A percentile compares a stretch with the other conserved stretches of the same genome.
These are phyloP conservation scores for Palythoa grandis DNA, from an alignment of 92 coral and sea anemone genomes.

Conservation along the genomic window DNA sequence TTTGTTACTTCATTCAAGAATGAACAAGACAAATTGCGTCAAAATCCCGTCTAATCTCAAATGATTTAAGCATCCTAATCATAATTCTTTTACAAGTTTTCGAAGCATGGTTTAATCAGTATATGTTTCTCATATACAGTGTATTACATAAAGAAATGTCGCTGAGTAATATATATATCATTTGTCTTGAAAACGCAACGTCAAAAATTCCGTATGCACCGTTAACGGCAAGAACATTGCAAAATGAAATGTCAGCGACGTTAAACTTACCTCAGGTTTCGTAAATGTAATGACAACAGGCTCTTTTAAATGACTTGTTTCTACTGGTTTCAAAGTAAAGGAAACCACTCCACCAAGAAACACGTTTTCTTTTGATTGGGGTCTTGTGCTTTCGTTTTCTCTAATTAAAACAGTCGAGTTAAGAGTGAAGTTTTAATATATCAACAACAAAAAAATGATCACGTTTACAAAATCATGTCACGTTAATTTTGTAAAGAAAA, in stretches of 20 bases:
- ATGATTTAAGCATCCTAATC: too few relatives aligned
- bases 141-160: too few relatives aligned
- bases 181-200: too few relatives aligned
- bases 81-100: too few relatives aligned
- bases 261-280: neutral
- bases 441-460: neutral
- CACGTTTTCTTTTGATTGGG: neutral
- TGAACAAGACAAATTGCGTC: too few relatives aligned
- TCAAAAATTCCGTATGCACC: neutral
- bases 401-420: neutral
- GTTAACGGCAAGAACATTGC: neutral
- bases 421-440: neutral
- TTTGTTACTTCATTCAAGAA: too few relatives aligned
- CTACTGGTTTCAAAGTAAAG: slow-evolving; percentile 18
- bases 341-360: slow-evolving; percentile 25
- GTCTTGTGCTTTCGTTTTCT: neutral
- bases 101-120: too few relatives aligned
- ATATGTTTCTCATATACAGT: too few relatives aligned
- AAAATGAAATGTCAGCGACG: neutral
- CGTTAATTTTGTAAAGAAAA: neutral
- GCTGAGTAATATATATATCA: too few relatives aligned
- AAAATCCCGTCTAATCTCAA: too few relatives aligned
- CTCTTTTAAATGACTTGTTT: slow-evolving; percentile 4
- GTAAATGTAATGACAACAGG: slow-evolving; percentile 29
- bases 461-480: neutral